Evolutionary conservation across 2,888 invertebrate genomes (phyloP).

Genomic region (Chirona hameri): DNA sequence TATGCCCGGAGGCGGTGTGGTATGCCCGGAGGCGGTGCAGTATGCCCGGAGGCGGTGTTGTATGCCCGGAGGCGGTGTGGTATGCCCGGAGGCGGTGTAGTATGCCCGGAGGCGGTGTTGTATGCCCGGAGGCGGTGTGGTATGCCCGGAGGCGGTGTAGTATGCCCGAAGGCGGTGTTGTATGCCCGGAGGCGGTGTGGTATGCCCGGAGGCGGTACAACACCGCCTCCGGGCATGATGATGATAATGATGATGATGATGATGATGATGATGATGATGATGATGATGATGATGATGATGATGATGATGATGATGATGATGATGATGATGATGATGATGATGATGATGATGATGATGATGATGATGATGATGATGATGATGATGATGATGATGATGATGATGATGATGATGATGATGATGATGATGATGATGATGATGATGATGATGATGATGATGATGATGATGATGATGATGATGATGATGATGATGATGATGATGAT

Average conservation of each 20-base stretch:
- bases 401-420: constrained; percentile 30
- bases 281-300: constrained; percentile 31
- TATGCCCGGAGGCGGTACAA: no score
- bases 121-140: no score
- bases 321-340: constrained; percentile 9
- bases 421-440: constrained; percentile 31
- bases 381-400: constrained; percentile 25
- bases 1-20: no score
- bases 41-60: no score
- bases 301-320: constrained; percentile 1
- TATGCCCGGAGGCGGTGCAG: no score
- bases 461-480: constrained; percentile 31
- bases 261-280: constrained; percentile 31
- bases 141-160: no score
- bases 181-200: no score
- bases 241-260: constrained; percentile 29
- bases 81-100: no score
- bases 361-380: constrained; percentile 22
- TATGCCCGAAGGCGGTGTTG: no score
- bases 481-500: constrained; percentile 31
- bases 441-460: constrained; percentile 31
- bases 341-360: constrained; percentile 29
- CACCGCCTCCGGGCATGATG: no score
- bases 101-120: no score
- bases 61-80: no score